Evolutionary conservation across 2,797 vertebrate genomes (phyloP).

Genomic region (Rhinogobio ventralis): DNA sequence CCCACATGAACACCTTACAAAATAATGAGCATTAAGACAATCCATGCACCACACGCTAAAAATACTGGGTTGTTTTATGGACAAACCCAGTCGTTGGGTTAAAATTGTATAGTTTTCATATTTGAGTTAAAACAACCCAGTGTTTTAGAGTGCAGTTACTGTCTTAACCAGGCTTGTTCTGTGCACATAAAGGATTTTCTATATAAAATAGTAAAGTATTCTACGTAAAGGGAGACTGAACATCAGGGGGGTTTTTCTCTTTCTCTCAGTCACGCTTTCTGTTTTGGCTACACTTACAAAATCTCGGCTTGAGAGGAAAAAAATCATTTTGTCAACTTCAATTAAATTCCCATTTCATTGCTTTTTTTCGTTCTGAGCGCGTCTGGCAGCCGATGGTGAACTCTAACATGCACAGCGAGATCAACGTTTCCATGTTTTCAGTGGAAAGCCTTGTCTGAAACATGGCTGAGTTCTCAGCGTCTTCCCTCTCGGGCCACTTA

Average conservation of each 20-base stretch:
- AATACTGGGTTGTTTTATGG: too few relatives aligned
- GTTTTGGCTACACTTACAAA: background rate
- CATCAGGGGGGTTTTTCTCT: background rate
- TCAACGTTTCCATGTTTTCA: conserved; percentile 3
- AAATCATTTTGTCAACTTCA: background rate
- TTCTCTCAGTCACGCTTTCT: background rate
- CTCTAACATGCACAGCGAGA: background rate
- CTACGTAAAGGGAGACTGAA: background rate
- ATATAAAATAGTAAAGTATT: background rate
- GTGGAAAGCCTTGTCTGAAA: background rate
- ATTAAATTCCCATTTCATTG: background rate
- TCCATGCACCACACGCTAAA: too few relatives aligned
- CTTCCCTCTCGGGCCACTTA: background rate
- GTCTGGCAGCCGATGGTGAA: background rate
- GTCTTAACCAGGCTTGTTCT: background rate
- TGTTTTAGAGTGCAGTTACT: too few relatives aligned
- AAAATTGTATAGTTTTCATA: too few relatives aligned
- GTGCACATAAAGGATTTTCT: background rate
- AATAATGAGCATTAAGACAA: background rate
- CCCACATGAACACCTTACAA: background rate
- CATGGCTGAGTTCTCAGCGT: background rate
- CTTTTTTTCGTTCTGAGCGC: background rate
- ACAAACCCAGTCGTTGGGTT: too few relatives aligned
- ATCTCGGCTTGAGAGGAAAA: background rate
- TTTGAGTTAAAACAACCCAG: too few relatives aligned